Conservation (phyloP, 2,797 vertebrate species). For the Lutjanus campechanus region DNA sequence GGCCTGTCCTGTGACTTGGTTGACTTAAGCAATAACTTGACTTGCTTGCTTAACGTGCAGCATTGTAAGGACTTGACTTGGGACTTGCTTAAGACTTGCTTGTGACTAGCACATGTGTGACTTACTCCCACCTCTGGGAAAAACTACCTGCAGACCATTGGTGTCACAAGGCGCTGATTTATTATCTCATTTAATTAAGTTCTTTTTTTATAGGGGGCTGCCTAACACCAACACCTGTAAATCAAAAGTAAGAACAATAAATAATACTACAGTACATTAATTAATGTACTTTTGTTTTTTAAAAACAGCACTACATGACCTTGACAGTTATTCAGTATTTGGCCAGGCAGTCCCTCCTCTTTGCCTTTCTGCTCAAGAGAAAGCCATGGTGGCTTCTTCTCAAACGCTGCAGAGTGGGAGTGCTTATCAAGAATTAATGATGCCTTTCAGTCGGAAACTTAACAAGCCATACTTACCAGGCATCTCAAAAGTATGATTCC, state of each 20-base stretch:
- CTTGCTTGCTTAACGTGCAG: too few species aligned
- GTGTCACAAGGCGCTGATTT: neutral
- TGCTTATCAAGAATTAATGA: conserved; percentile 74
- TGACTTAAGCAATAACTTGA: too few species aligned
- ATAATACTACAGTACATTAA: neutral
- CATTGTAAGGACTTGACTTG: too few species aligned
- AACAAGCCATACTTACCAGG: conserved; percentile 63
- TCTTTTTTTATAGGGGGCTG: neutral
- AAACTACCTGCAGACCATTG: neutral
- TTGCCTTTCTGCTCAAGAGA: conserved; percentile 34
- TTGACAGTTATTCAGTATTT: conserved; percentile 11
- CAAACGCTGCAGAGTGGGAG: conserved; percentile 44
- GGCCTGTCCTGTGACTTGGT: too few species aligned
- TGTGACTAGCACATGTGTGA: too few species aligned
- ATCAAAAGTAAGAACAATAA: neutral
- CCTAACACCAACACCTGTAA: conserved; percentile 3
- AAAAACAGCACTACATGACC: conserved; percentile 5
- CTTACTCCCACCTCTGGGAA: too few species aligned
- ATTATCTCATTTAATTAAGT: neutral
- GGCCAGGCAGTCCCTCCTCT: conserved; percentile 15
- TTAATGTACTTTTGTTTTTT: conserved; percentile 1
- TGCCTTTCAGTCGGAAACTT: conserved; percentile 60
- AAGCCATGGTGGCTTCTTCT: conserved; percentile 49
- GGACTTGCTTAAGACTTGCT: too few species aligned
- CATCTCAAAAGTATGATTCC: conserved; percentile 49